A percentile compares a stretch with the other conserved stretches of the same genome.
Evolutionary conservation across 2,888 invertebrate species (phyloP).

Genomic region (Nomada flava): DNA sequence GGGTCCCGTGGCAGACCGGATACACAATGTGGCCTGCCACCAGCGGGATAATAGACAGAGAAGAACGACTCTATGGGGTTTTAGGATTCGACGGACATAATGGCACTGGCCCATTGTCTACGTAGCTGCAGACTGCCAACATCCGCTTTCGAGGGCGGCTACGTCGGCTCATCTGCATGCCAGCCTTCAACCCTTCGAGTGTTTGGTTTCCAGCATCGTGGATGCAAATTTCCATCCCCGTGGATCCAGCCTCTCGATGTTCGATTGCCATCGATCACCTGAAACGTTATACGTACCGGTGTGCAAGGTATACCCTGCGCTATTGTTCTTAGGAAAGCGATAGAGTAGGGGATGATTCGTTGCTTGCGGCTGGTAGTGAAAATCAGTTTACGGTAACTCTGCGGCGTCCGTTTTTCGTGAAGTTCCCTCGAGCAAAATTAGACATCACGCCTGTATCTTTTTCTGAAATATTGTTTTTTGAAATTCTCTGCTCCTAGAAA

Average conservation of each 20-base stretch:
- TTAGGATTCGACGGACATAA: slow-evolving; percentile 80
- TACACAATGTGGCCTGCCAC: slow-evolving; percentile 78
- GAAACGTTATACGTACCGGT: slow-evolving; percentile 11
- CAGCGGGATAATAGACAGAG: slow-evolving; percentile 76
- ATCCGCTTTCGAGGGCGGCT: slow-evolving; percentile 76
- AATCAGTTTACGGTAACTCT: background rate
- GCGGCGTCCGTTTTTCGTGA: background rate
- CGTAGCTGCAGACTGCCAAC: slow-evolving; percentile 78
- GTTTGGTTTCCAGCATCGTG: slow-evolving; percentile 68
- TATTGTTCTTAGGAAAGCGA: slow-evolving; percentile 48
- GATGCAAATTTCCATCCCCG: slow-evolving; percentile 64
- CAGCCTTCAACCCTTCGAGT: slow-evolving; percentile 72
- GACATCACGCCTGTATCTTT: no score
- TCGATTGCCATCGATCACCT: slow-evolving; percentile 55
- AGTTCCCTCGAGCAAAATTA: no score
- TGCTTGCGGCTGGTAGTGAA: background rate
- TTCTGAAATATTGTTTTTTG: no score
- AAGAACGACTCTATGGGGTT: slow-evolving; percentile 78
- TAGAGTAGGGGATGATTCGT: slow-evolving; percentile 12
- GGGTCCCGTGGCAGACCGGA: slow-evolving; percentile 75
- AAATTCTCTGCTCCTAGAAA: no score
- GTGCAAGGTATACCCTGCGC: background rate
- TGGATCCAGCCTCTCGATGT: slow-evolving; percentile 38
- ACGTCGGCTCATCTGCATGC: slow-evolving; percentile 77
- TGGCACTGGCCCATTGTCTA: slow-evolving; percentile 77